Conservation (phyloP, 2,113 vertebrate species). For the Phrynosoma blainvillii region DNA sequence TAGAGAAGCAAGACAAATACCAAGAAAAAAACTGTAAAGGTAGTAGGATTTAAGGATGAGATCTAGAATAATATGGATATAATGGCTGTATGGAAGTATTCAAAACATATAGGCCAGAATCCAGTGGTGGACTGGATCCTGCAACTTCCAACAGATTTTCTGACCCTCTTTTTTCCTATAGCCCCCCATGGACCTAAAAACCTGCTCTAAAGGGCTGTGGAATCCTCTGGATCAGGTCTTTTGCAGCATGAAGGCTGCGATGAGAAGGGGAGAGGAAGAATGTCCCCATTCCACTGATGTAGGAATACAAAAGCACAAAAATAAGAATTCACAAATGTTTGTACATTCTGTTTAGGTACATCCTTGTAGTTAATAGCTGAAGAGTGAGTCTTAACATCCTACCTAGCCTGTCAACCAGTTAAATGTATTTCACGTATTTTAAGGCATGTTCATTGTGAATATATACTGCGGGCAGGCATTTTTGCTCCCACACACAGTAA, state of each 20-base stretch:
- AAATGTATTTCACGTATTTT: neutral
- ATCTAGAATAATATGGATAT: neutral
- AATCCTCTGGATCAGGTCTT: too few relatives aligned
- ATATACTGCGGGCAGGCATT: too few relatives aligned
- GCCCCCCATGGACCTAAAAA: too few relatives aligned
- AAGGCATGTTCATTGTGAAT: neutral
- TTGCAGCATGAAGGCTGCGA: too few relatives aligned
- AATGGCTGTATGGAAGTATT: neutral
- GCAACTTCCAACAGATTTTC: too few relatives aligned
- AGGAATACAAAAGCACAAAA: conserved; percentile 9
- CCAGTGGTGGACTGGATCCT: too few relatives aligned
- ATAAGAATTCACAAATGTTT: neutral
- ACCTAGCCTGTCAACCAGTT: neutral
- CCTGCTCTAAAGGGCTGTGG: too few relatives aligned
- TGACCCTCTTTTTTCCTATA: too few relatives aligned
- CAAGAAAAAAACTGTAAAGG: neutral
- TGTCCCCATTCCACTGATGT: too few relatives aligned
- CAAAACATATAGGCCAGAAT: neutral
- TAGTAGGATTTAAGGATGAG: neutral
- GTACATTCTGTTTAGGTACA: neutral
- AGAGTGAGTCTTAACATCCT: neutral
- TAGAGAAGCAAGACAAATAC: neutral
- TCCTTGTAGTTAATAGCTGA: neutral
- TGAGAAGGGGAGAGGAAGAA: too few relatives aligned
- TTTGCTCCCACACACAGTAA: neutral